A percentile compares a stretch with the other conserved stretches of the same genome.
Conservation (phyloP, 2,888 invertebrate genomes). For the Geophilus truncorum region DNA sequence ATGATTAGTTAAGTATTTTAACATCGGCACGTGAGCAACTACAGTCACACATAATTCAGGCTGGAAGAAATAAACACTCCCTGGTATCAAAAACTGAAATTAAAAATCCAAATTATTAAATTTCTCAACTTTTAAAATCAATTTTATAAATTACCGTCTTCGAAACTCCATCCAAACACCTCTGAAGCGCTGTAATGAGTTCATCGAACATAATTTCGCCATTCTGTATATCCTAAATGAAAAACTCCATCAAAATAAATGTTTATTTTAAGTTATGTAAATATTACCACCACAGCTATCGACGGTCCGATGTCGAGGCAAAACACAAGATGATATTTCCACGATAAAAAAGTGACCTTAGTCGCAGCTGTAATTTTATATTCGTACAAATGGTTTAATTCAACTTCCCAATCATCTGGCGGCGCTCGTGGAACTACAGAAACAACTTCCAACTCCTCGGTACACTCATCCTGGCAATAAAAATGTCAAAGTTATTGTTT, state of each 20-base stretch:
- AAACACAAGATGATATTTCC: slow-evolving; percentile 66
- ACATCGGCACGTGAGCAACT: slow-evolving; percentile 70
- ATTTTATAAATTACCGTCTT: slow-evolving; percentile 45
- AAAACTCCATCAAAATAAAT: neutral
- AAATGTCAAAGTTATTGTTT: slow-evolving; percentile 8
- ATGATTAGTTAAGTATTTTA: slow-evolving; percentile 65
- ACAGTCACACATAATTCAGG: slow-evolving; percentile 69
- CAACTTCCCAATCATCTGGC: slow-evolving; percentile 52
- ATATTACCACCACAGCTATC: slow-evolving; percentile 60
- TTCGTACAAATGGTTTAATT: slow-evolving; percentile 48
- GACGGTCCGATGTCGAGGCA: slow-evolving; percentile 75
- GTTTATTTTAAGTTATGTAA: neutral
- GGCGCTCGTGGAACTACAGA: slow-evolving; percentile 59
- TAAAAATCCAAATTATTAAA: slow-evolving; percentile 28
- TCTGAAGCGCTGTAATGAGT: slow-evolving; percentile 45
- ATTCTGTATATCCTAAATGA: slow-evolving; percentile 47
- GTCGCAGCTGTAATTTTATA: slow-evolving; percentile 55
- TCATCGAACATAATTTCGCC: slow-evolving; percentile 48
- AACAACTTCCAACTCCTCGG: slow-evolving; percentile 59
- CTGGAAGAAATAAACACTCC: slow-evolving; percentile 57
- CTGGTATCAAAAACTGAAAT: slow-evolving; percentile 64
- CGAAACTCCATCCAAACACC: slow-evolving; percentile 47
- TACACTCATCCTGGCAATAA: slow-evolving; percentile 49
- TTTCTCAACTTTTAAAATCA: neutral
- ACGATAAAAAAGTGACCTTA: slow-evolving; percentile 62